phyloP scores from a whole-genome alignment of 2,888 invertebrate species.

The Scotopteryx bipunctaria region DNA sequence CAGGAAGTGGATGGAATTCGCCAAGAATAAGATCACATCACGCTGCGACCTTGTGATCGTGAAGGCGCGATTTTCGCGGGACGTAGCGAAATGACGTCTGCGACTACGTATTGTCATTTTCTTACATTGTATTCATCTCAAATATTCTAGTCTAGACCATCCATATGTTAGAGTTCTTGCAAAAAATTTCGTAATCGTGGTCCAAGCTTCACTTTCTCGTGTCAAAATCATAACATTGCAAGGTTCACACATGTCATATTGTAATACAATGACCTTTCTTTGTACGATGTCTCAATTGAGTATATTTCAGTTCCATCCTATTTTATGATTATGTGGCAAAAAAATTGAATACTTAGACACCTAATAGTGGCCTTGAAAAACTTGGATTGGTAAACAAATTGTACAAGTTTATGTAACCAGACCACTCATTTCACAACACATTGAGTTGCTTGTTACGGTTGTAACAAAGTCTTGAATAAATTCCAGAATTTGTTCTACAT shows the following conservation, averaged over 20 bases:
- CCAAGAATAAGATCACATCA: constrained; percentile 77
- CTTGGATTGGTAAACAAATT: constrained; percentile 31
- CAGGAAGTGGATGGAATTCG: constrained; percentile 52
- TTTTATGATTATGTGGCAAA: background rate
- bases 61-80: constrained; percentile 62
- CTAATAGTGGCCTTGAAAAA: constrained; percentile 37
- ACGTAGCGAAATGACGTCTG: constrained; percentile 58
- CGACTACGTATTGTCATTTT: constrained; percentile 40
- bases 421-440: constrained; percentile 36
- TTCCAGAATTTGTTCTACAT: no score
- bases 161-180: constrained; percentile 55
- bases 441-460: no score
- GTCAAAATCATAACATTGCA: constrained; percentile 51
- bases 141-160: constrained; percentile 39
- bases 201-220: constrained; percentile 44
- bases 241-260: constrained; percentile 37
- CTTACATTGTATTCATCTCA: constrained; percentile 24
- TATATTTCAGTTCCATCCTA: background rate
- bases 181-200: constrained; percentile 5
- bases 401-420: constrained; percentile 40
- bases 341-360: constrained; percentile 8
- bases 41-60: constrained; percentile 77
- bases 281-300: constrained; percentile 24
- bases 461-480: no score
- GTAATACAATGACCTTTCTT: constrained; percentile 39